A percentile compares a stretch with the other conserved stretches of the same genome.
Conservation (phyloP, 2,888 invertebrate species). For the Emesis furor region DNA sequence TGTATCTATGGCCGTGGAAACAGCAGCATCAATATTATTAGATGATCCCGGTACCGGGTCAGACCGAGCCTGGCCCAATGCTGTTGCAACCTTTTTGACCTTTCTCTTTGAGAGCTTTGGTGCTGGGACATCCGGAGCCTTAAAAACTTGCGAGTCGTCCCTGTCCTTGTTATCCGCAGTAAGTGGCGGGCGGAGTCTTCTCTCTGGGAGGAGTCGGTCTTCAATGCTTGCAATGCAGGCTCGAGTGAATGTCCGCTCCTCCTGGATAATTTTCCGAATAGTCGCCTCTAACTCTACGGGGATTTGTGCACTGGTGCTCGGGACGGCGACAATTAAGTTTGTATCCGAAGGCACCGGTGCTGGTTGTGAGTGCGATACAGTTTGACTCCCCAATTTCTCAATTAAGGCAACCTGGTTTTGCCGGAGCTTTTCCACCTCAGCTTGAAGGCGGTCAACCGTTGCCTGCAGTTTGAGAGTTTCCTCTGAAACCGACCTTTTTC, state of each 20-base stretch:
- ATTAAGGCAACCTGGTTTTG: neutral
- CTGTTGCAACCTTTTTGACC: no score
- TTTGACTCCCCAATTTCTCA: no score
- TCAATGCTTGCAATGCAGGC: neutral
- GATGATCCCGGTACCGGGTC: no score
- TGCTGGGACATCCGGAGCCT: conserved; percentile 2
- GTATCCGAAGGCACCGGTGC: no score
- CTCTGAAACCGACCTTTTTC: neutral
- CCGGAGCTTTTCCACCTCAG: neutral
- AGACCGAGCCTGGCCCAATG: no score
- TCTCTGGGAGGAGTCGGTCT: neutral
- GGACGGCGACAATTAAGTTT: neutral
- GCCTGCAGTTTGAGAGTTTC: neutral
- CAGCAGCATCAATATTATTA: no score
- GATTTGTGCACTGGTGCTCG: neutral
- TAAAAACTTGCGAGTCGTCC: neutral
- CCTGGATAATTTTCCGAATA: conserved; percentile 1
- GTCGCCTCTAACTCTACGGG: neutral
- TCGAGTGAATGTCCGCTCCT: conserved; percentile 17
- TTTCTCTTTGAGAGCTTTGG: neutral
- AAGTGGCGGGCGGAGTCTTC: neutral
- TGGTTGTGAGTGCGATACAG: no score
- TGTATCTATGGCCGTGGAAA: no score
- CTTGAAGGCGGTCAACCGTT: neutral
- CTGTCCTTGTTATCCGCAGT: neutral